Evolutionary conservation across 2,113 vertebrate genomes (phyloP).

Genomic region (Thunnus thynnus): DNA sequence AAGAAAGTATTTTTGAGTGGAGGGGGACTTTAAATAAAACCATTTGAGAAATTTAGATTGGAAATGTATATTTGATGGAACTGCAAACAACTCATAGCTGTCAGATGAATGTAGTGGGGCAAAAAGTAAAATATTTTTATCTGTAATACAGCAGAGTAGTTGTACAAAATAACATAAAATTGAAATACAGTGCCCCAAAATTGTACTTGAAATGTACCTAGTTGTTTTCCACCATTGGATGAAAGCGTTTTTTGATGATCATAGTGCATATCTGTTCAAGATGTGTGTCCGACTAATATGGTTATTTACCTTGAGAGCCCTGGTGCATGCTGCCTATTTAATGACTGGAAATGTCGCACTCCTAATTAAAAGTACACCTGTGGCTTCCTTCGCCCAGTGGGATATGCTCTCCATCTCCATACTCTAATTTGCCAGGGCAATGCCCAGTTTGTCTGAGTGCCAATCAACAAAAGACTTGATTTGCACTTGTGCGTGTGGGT

Average conservation of each 20-base stretch:
- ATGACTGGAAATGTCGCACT: constrained; percentile 62
- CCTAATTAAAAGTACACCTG: constrained; percentile 77
- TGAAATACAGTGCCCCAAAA: background rate
- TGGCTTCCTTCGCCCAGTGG: constrained; percentile 58
- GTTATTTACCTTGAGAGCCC: constrained; percentile 55
- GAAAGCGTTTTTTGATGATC: constrained; percentile 21
- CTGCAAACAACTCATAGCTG: background rate
- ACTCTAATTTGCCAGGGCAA: constrained; percentile 54
- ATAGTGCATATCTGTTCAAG: constrained; percentile 13
- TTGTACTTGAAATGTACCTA: background rate
- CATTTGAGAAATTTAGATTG: no score
- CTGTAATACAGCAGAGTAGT: background rate
- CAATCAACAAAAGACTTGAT: constrained; percentile 52
- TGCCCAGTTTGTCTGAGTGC: constrained; percentile 56
- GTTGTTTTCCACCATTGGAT: background rate
- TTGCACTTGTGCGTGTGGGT: constrained; percentile 35
- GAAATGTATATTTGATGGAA: no score
- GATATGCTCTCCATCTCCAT: constrained; percentile 49
- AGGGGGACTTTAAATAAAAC: no score
- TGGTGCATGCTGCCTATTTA: constrained; percentile 39
- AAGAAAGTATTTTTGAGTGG: no score
- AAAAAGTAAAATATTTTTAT: background rate
- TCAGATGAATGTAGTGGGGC: background rate
- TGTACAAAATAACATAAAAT: background rate
- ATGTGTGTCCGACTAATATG: constrained; percentile 32